phyloP scores from a whole-genome alignment of 2,797 vertebrate genomes.

The Eospalax fontanierii region DNA sequence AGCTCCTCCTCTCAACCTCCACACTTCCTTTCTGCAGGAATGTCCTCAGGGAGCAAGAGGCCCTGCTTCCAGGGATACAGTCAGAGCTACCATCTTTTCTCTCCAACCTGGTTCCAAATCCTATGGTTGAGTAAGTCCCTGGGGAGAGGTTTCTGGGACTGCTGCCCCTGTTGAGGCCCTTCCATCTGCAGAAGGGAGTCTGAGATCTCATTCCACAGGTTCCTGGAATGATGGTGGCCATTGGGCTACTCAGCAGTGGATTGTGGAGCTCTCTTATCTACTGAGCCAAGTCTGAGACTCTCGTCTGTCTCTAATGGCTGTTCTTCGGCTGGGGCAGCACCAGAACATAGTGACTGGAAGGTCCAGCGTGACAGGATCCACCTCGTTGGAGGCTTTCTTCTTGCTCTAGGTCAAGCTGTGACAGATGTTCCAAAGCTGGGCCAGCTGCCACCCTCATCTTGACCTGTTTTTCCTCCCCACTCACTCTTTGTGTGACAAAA shows the following conservation, averaged over 20 bases:
- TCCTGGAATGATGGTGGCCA: not conserved
- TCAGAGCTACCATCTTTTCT: not conserved
- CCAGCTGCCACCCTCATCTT: not conserved
- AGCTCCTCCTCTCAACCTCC: not conserved
- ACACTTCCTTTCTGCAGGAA: not conserved
- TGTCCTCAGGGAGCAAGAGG: not conserved
- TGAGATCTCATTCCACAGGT: not conserved
- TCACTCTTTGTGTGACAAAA: not conserved
- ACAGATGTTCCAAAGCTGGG: not conserved
- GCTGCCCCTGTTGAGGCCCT: not conserved
- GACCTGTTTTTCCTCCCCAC: not conserved
- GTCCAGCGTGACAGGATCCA: not conserved
- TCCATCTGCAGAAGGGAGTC: too few relatives aligned
- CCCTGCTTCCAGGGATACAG: not conserved
- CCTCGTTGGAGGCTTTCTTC: not conserved
- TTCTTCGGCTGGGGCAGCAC: not conserved
- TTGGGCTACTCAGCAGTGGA: not conserved
- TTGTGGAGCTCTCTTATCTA: not conserved
- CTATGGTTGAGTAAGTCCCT: not conserved
- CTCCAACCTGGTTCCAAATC: not conserved
- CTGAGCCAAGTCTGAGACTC: not conserved
- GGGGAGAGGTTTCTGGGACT: not conserved
- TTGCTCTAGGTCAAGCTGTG: not conserved
- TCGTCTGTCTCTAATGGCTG: not conserved
- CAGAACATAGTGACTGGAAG: not conserved